Evolutionary conservation across 1,140 invertebrate species (phyloP), one percentile per base, ranked within the genome.

Genomic region (Drosophila sproati): DNA sequence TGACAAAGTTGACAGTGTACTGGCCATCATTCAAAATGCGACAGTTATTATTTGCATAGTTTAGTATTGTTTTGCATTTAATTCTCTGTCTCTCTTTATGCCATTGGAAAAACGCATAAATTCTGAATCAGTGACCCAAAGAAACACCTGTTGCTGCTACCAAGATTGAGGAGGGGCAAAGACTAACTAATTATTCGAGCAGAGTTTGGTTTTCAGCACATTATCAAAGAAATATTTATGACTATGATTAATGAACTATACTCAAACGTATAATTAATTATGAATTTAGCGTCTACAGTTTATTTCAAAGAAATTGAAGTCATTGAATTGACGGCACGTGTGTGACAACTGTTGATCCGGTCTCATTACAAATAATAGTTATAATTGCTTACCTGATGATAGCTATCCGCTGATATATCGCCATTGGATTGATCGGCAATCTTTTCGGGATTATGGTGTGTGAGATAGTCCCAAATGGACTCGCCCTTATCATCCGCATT

Each of bases 401-500:
- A 95, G 28, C 94, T 94, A 37, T 94, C 94, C 1, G 94, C 91
- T 1, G 94, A 90, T 3, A 94, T 92, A 66, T 94, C 94, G 0
- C 93, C 95, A 79, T 94, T 96, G 0, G 92, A 92, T 20, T 93
- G 77, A 85, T 95, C 94, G 59, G 73, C 82, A 32, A 96, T 94
- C 28, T 91, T 93, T 28, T 93, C 91, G 4, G 94, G 93, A 54
- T 88, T 70, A 1, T 63, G 83, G 61, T 94, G 94, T 3, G 93
- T 93, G 3, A 93, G 74, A 59, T 89, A 80, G 80, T 95, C 94
- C 94, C 94, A 95, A 67, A 95, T 94, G 6, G 93, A 94, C 75
- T 92, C 91, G 7, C 93, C 92, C 88, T 95, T 95, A 5, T 95
- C 95, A 89, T 95, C 94, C 76, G 87, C 93, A 91, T 96, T 94